Evolutionary conservation across 2,888 invertebrate species (phyloP).

Genomic region (Taphrorychus bicolor): DNA sequence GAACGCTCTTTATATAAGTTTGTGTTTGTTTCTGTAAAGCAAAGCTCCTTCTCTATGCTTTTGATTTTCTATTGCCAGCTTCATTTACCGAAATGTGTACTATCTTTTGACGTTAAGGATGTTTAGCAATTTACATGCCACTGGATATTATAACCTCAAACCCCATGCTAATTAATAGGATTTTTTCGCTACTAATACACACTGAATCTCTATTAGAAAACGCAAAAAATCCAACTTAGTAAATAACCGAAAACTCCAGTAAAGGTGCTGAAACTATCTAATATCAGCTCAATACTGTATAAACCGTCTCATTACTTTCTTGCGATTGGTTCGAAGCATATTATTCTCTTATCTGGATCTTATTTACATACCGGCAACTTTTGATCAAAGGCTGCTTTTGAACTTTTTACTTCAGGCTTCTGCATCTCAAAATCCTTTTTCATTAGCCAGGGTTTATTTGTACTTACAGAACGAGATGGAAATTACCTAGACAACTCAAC

Average conservation of each 20-base stretch:
- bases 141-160: no score
- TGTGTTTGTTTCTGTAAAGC: slow-evolving; percentile 59
- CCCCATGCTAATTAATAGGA: background rate
- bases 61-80: slow-evolving; percentile 56
- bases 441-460: slow-evolving; percentile 6
- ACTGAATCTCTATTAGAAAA: no score
- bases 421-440: slow-evolving; percentile 25
- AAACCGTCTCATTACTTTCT: slow-evolving; percentile 48
- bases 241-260: background rate
- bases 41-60: slow-evolving; percentile 57
- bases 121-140: slow-evolving; percentile 51
- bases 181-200: background rate
- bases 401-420: slow-evolving; percentile 26
- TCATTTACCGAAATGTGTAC: slow-evolving; percentile 58
- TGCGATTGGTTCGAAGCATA: slow-evolving; percentile 56
- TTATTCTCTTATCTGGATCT: slow-evolving; percentile 57
- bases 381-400: slow-evolving; percentile 44
- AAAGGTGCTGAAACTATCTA: background rate
- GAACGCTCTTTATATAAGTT: slow-evolving; percentile 54
- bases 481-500: background rate
- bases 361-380: slow-evolving; percentile 53
- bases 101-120: slow-evolving; percentile 53
- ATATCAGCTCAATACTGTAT: slow-evolving; percentile 21
- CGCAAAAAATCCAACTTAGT: no score
- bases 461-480: background rate